Evolutionary conservation across 1,140 invertebrate genomes (phyloP).

Genomic region (Hypsibius dujardini): DNA sequence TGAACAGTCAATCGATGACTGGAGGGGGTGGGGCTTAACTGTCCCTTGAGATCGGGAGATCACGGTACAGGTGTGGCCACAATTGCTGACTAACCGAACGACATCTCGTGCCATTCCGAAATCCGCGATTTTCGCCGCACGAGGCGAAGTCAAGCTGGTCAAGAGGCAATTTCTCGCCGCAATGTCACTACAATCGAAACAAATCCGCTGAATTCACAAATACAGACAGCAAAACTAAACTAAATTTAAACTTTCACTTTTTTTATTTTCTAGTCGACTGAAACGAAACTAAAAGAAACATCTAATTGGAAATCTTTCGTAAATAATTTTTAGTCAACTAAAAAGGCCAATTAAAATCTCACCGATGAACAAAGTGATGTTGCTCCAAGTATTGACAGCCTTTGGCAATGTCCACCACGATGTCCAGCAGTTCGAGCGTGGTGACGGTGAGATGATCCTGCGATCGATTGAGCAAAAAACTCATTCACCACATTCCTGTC

Average conservation of each 20-base stretch:
- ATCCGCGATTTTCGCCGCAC: constrained; percentile 91
- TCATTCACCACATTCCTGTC: constrained; percentile 18
- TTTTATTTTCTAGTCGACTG: no score
- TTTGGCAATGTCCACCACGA: constrained; percentile 74
- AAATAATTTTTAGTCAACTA: no score
- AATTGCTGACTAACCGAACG: constrained; percentile 39
- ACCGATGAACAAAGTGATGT: constrained; percentile 77
- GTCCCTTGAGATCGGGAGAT: no score
- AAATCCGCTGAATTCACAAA: no score
- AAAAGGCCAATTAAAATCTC: no score
- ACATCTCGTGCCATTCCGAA: constrained; percentile 96
- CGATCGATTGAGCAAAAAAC: constrained; percentile 20
- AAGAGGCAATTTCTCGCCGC: constrained; percentile 90
- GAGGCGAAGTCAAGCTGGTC: constrained; percentile 52
- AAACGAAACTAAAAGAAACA: no score
- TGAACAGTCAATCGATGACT: no score
- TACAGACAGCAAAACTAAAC: no score
- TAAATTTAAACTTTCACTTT: no score
- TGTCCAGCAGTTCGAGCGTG: constrained; percentile 73
- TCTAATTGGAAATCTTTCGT: no score
- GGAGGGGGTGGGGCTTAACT: no score
- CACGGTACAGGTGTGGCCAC: background rate
- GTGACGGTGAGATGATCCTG: no score
- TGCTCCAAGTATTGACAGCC: constrained; percentile 90
- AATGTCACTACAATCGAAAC: constrained; percentile 66